Evolutionary conservation across 2,888 invertebrate species (phyloP).

Genomic region (Tetranychus truncatus): DNA sequence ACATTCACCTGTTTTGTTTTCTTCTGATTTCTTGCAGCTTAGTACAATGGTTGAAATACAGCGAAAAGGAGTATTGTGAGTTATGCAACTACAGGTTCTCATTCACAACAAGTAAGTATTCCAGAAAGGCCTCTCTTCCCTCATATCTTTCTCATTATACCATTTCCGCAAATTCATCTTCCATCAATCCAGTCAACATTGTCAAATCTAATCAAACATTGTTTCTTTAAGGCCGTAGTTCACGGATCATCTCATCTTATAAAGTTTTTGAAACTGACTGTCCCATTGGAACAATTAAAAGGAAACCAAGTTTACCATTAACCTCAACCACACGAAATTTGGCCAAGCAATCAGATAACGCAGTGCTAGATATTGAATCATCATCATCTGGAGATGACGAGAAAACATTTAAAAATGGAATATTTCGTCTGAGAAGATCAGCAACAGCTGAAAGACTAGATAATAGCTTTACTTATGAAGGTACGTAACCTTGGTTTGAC

Average conservation of each 20-base stretch:
- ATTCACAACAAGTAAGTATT: conserved; percentile 66
- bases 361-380: conserved; percentile 33
- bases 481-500: not conserved
- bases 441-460: conserved; percentile 24
- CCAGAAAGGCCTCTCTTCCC: not conserved
- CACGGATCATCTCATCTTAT: too few species aligned
- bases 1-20: too few species aligned
- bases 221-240: too few species aligned
- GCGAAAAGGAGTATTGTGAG: conserved; percentile 94
- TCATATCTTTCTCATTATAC: not conserved
- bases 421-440: conserved; percentile 22
- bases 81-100: conserved; percentile 91
- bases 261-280: conserved; percentile 19
- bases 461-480: conserved; percentile 18
- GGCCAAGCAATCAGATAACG: conserved; percentile 54
- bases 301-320: conserved; percentile 64
- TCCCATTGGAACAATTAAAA: conserved; percentile 57
- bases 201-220: too few species aligned
- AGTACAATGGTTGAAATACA: conserved; percentile 97
- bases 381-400: conserved; percentile 18
- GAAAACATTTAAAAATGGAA: conserved; percentile 14
- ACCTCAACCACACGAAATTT: conserved; percentile 75
- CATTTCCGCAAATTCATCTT: not conserved
- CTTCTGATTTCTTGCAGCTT: conserved; percentile 40
- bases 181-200: not conserved